Base-by-base conservation (phyloP, 2,113 vertebrate species). In the Cynopterus brachyotis region DNA sequence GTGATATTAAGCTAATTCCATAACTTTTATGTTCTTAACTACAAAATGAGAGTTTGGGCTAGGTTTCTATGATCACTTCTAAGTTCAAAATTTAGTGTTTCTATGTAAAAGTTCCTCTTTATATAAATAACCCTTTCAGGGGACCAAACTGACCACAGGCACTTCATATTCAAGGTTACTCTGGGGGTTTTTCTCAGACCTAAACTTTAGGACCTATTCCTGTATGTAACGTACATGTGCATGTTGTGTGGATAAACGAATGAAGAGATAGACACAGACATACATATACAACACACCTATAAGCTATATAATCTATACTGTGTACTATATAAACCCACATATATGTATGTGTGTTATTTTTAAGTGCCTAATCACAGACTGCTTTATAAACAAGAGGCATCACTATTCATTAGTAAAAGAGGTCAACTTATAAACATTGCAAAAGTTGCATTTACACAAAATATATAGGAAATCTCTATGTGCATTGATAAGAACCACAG, bases 401-500 rank as follows among this genome's bases (percentile, higher is more conserved):
- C 26, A 70, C 19, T 78, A 45, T 87, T 91, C 35, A 91, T 89
- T 92, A 92, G 70, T 76, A 82, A 85, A 97, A 90, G 13, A 59
- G 32, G 22, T 9, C 45, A 72, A 64, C 69, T 91, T 62, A 78
- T 94, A 96, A 96, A 84, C 62, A 95, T 64, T 72, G 12, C 66
- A 93, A 97, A 96, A 91, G 81, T 97, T 85, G 94, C 94, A 96
- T 88, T 96, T 94, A 89, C 20, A 95, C 89, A 96, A 97, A 97
- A 94, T 86, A 82, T 16, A 93, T 64, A 97, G 86, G 55, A 60
- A 11, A 72, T 45, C 76, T 66, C 73, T 40, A 96, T 95, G 37
- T 60, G 28, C 64, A 88, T n/a, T 96, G 88, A 95, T 17, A 91
- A 88, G 84, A 80, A 86, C 24, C 80, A 93, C 24, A 96, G 94